Conservation (phyloP, 2,113 vertebrate genomes). For the Solea senegalensis region DNA sequence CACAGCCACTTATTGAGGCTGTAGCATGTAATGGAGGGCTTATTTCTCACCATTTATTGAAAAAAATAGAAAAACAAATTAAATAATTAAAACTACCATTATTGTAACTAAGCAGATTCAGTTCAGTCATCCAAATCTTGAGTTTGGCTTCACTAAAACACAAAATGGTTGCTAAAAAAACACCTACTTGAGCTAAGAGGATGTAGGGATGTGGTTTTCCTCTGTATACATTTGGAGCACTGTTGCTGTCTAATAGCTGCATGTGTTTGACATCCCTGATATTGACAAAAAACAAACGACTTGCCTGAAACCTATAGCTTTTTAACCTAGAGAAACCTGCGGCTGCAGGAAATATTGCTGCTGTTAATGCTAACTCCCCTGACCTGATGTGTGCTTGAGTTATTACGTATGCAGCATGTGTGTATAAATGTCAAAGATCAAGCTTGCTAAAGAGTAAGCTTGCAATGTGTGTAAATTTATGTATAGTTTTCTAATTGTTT, state of each 20-base stretch:
- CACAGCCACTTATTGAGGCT: conserved; percentile 28
- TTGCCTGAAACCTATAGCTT: conserved; percentile 27
- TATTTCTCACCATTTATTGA: background rate
- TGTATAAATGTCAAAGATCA: conserved; percentile 50
- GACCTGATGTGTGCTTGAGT: conserved; percentile 44
- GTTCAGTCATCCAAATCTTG: background rate
- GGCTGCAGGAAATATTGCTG: conserved; percentile 52
- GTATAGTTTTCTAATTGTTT: conserved; percentile 67
- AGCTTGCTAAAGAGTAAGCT: conserved; percentile 56
- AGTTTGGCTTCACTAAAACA: background rate
- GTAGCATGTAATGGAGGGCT: conserved; percentile 37
- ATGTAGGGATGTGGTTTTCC: background rate
- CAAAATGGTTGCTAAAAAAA: background rate
- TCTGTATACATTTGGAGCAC: background rate
- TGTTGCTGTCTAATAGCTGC: conserved; percentile 4
- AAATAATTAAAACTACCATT: background rate
- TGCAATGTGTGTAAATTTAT: conserved; percentile 69
- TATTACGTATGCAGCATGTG: conserved; percentile 44
- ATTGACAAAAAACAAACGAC: conserved; percentile 7
- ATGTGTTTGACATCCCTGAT: conserved; percentile 8
- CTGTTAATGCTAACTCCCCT: conserved; percentile 46
- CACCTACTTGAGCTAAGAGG: conserved; percentile 7
- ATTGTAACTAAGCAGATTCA: conserved; percentile 13
- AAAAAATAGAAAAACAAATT: background rate
- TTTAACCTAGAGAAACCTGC: conserved; percentile 34